Percentiles rank a stretch among this genome's conserved stretches.
phyloP scores from a whole-genome alignment of 2,113 vertebrate species.

The Melanocharis versteri region DNA sequence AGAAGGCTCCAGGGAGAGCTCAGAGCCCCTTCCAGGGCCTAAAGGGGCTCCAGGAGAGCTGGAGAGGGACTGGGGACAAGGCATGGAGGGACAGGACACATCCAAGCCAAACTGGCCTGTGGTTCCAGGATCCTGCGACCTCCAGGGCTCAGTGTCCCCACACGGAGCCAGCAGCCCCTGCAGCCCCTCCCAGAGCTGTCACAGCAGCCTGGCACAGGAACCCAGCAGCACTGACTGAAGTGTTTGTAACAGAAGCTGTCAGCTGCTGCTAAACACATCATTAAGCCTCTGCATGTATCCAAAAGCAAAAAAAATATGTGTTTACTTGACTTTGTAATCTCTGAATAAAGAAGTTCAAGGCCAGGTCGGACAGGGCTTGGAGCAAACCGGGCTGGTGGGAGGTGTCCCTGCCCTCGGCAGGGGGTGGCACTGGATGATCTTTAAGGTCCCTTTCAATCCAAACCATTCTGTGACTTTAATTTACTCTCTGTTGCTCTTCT shows the following conservation, averaged over 20 bases:
- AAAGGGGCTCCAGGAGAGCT: background rate
- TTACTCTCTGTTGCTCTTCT: background rate
- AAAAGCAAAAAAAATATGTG: background rate
- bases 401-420: background rate
- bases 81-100: accelerated
- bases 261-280: background rate
- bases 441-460: background rate
- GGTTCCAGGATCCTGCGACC: accelerated
- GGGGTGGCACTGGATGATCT: background rate
- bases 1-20: background rate
- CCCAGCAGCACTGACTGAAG: background rate
- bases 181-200: background rate
- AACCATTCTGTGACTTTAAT: background rate
- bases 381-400: background rate
- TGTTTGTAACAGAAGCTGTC: background rate
- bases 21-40: background rate
- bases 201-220: background rate
- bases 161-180: background rate
- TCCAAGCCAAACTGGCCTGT: accelerated
- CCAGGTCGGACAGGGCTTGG: background rate
- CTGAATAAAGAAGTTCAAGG: background rate
- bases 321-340: background rate
- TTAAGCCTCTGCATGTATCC: background rate
- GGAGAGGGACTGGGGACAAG: background rate
- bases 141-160: background rate